Evolutionary conservation across 1,140 invertebrate genomes (phyloP), one percentile per base, ranked within the genome.

Genomic region (Drosophila biarmipes): DNA sequence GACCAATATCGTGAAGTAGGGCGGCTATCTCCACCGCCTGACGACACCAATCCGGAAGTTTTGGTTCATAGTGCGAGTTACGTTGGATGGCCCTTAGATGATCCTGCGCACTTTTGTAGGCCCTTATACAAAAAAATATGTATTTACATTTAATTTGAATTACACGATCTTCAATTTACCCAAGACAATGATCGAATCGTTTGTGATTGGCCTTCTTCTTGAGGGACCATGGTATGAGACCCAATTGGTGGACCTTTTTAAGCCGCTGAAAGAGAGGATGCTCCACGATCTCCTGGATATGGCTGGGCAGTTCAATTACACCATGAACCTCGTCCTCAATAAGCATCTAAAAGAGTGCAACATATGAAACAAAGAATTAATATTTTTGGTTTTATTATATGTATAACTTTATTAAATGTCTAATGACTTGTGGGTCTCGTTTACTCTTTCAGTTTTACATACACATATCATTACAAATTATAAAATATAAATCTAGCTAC

Each of bases 1-100:
- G 95, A 29, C 95, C 95, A 2, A 96, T 73, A 80, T 96, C 95
- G 92, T 96, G 95, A 62, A 95, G 94, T 0, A 96, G 92, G 0
- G 94, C 95, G 45, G 95, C 95, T 37, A 96, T 92, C 46, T 90
- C 78, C 1, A 90, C 85, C 0, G 90, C 57, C 12, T 72, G 48
- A 11, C 76, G 78, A 61, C 79, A 90, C 82, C 80, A 89, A 6
- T 66, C 52, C 0, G 87, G 89, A 37, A 90, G 55, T 15, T 71
- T 68, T 6, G 49, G 62, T 7, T 73, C 52, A 27, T 67, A 52
- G 5, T 43, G 68, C 0, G 82, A 89, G 45, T 91, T 91, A 1
- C 75, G 63, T 31, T 66, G 67, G 11, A 91, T 38, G 0, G 73
- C 74, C 42, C 78, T 78, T 1, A 91, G 45, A 7, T 78, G 73